Evolutionary conservation across 2,888 invertebrate genomes (phyloP).

Genomic region (Uropetala carovei): DNA sequence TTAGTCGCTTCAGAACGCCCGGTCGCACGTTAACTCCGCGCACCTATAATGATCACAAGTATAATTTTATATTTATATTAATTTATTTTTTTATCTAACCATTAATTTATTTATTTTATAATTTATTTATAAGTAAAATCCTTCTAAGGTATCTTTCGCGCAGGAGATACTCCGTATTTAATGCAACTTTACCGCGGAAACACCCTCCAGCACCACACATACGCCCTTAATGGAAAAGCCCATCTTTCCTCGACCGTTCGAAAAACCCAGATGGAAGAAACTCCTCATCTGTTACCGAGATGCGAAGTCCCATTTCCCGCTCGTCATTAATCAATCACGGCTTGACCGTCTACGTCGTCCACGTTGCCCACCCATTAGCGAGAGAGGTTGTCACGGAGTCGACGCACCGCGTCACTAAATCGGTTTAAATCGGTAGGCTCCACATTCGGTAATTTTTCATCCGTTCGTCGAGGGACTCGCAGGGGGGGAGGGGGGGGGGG

Average conservation of each 20-base stretch:
- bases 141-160: too few relatives aligned
- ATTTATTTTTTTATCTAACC: too few relatives aligned
- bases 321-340: constrained; percentile 54
- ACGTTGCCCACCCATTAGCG: constrained; percentile 36
- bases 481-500: too few relatives aligned
- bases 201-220: not conserved
- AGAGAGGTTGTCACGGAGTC: constrained; percentile 48
- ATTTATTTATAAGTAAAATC: too few relatives aligned
- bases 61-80: too few relatives aligned
- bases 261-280: not conserved
- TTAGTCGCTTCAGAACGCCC: too few relatives aligned
- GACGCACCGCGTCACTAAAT: constrained; percentile 57
- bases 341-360: not conserved
- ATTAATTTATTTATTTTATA: too few relatives aligned
- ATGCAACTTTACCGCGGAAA: too few relatives aligned
- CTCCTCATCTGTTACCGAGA: not conserved
- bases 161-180: too few relatives aligned
- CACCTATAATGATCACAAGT: too few relatives aligned
- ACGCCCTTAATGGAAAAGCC: not conserved
- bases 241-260: not conserved
- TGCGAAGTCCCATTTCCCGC: not conserved
- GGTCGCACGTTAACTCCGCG: too few relatives aligned
- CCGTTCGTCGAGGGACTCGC: not conserved
- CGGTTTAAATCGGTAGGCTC: constrained; percentile 47
- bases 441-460: constrained; percentile 55